phyloP scores from a whole-genome alignment of 2,113 vertebrate genomes.

The Tylochromis polylepis region DNA sequence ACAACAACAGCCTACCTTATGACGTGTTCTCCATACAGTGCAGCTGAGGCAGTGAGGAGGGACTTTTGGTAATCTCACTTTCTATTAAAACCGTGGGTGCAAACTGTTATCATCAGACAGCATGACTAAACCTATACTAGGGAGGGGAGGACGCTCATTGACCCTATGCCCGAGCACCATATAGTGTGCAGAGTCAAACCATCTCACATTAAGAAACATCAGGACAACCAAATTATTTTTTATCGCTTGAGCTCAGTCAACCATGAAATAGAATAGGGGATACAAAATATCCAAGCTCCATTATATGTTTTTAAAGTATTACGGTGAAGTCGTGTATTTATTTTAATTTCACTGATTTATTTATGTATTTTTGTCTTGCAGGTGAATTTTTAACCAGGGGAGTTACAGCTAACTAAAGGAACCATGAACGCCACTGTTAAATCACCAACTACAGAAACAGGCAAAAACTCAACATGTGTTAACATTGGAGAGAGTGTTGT shows the following conservation, averaged over 20 bases:
- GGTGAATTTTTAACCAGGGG: not conserved
- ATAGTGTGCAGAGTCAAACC: not conserved
- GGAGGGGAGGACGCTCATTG: not conserved
- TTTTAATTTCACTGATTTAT: not conserved
- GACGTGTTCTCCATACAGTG: not conserved
- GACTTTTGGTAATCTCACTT: not conserved
- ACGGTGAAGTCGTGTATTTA: not conserved
- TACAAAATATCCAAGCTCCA: not conserved
- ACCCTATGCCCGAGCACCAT: not conserved
- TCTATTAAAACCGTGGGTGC: not conserved
- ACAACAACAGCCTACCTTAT: not conserved
- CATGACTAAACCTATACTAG: not conserved
- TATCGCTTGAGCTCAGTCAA: not conserved
- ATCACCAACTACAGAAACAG: not conserved
- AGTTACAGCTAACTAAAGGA: not conserved
- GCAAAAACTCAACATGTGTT: slow-evolving; percentile 32
- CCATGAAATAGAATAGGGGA: not conserved
- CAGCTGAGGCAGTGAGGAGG: not conserved
- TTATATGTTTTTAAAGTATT: not conserved
- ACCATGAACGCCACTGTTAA: slow-evolving; percentile 23
- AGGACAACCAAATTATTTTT: not conserved
- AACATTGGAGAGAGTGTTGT: not conserved
- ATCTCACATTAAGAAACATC: not conserved
- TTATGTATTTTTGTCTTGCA: not conserved
- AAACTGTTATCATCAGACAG: not conserved